Base-by-base conservation (phyloP, 2,888 invertebrate species). In the Campaea margaritaria region DNA sequence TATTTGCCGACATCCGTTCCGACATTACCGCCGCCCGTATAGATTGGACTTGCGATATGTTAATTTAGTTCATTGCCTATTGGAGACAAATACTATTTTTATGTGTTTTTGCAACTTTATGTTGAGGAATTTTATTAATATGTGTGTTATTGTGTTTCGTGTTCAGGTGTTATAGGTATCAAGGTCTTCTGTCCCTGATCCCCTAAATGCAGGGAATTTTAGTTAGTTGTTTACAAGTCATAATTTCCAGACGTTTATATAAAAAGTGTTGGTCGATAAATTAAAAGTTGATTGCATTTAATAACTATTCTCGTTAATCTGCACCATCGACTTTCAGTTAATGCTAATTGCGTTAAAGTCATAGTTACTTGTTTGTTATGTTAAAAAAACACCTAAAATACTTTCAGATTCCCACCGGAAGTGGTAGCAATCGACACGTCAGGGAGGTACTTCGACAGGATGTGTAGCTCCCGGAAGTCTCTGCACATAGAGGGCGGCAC, bases 371-470 rank as follows among this genome's bases (percentile, higher is more conserved):
- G 5, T n/a, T n/a, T 9, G 7, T 7, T 7, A 31, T 31, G 31
- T 7, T 3, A 31, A 31, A 31, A 31, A 31, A 31, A 42, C 10
- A 21, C 16, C 5, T 42, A 42, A 2, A 28, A 39, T 15, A n/a
- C 47, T 66, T 69, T 39, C 89, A 97, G 96, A 93, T 98, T 97
- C 93, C 96, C 97, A 54, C 96, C 97, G 68, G 96, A 97, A 93
- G 90, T 98, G 67, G 96, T 99, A 64, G 95, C 96, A 62, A 97
- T 99, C 76, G 98, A 99, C 89, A 95, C 97, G 54, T 96, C 97
- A 64, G 98, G 98, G 52, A 94, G 94, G 78, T 95, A 96, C 83
- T 98, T 98, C 93, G 95, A 96, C 81, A 94, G 98, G 72, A 97
- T 98, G 97, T 96, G 97, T 76, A 94, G 94, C 76, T 95, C 97